Conservation (phyloP, 2,888 invertebrate species). For the Blomia tropicalis region DNA sequence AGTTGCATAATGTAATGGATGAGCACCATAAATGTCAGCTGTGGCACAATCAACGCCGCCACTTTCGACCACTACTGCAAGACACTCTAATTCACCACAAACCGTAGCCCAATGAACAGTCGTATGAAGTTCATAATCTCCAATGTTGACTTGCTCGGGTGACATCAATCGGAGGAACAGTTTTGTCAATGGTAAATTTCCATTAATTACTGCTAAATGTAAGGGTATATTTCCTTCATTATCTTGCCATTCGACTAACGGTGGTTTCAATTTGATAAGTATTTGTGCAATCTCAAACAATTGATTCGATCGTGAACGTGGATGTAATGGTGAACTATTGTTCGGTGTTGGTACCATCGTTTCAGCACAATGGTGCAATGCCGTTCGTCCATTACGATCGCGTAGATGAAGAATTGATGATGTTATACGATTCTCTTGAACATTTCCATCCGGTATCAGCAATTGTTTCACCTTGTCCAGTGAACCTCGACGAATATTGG, state of each 20-base stretch:
- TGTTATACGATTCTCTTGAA: not conserved
- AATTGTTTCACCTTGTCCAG: slow-evolving; percentile 7
- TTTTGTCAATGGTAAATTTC: slow-evolving; percentile 36
- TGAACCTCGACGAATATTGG: not conserved
- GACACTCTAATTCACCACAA: slow-evolving; percentile 76
- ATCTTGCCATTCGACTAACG: slow-evolving; percentile 63
- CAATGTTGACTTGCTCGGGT: slow-evolving; percentile 43
- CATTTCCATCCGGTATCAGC: too few relatives aligned
- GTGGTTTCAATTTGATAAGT: slow-evolving; percentile 62
- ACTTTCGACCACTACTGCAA: slow-evolving; percentile 60
- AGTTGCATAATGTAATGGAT: slow-evolving; percentile 88
- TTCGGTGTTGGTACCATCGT: not conserved
- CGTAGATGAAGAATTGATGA: not conserved
- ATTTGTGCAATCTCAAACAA: slow-evolving; percentile 46
- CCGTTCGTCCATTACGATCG: slow-evolving; percentile 66
- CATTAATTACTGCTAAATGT: slow-evolving; percentile 85
- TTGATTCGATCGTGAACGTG: slow-evolving; percentile 40
- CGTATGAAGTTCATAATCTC: slow-evolving; percentile 85
- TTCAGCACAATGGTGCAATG: slow-evolving; percentile 81
- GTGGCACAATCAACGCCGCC: slow-evolving; percentile 76
- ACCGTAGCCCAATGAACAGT: slow-evolving; percentile 97
- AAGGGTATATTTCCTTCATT: slow-evolving; percentile 88
- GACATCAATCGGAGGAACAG: slow-evolving; percentile 7
- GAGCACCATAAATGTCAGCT: slow-evolving; percentile 83
- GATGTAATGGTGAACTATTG: not conserved